phyloP scores from a whole-genome alignment of 2,797 vertebrate species.

The Hephaestus fuliginosus region DNA sequence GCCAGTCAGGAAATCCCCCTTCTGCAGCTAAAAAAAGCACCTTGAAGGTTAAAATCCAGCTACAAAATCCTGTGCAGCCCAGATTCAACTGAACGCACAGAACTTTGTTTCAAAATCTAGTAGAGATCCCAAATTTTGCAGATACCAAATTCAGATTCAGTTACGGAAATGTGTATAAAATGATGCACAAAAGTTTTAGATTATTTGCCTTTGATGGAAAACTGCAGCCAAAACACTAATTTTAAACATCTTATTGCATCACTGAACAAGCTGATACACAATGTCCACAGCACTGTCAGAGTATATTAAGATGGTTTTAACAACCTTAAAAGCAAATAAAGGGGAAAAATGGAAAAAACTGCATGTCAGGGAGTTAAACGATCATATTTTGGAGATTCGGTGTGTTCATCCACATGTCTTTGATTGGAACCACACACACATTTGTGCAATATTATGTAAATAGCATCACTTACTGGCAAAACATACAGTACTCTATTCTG shows the following conservation, averaged over 20 bases:
- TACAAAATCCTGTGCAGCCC: constrained; percentile 1
- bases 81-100: not conserved
- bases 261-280: not conserved
- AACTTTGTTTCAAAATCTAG: not conserved
- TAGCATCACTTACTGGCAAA: constrained; percentile 17
- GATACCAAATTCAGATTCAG: not conserved
- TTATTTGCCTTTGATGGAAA: not conserved
- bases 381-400: not conserved
- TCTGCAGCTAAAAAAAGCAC: not conserved
- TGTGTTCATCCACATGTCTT: not conserved
- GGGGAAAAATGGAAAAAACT: not conserved
- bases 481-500: not conserved
- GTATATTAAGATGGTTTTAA: not conserved
- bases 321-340: not conserved
- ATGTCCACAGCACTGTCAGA: no score
- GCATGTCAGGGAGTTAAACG: not conserved
- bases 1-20: not conserved
- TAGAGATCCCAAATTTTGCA: not conserved
- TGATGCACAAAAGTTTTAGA: not conserved
- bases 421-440: not conserved
- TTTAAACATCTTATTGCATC: not conserved
- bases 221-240: not conserved
- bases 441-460: constrained; percentile 18
- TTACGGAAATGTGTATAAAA: not conserved
- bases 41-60: not conserved